Conservation (phyloP, 2,113 vertebrate genomes). For the Thalassarche chlororhynchos region DNA sequence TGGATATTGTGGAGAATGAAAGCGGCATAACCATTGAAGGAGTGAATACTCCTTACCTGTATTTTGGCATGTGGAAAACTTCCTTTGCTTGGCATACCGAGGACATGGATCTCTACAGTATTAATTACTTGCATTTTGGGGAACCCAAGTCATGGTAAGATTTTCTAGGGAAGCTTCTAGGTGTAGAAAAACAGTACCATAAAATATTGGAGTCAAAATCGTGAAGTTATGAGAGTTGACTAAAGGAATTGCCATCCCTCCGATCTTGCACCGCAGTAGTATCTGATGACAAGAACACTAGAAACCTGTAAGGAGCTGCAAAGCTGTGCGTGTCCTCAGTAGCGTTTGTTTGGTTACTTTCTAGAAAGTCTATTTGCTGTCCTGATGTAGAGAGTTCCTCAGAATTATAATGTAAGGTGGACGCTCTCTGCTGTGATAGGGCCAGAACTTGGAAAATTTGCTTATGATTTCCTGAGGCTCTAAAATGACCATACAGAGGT, state of each 20-base stretch:
- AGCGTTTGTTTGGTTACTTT: neutral
- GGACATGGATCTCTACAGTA: slow-evolving; percentile 98
- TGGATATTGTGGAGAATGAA: slow-evolving; percentile 92
- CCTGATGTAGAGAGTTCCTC: neutral
- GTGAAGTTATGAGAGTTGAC: neutral
- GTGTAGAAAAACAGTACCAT: neutral
- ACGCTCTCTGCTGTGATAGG: neutral
- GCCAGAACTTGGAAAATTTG: neutral
- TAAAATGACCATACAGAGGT: neutral
- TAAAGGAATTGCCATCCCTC: neutral
- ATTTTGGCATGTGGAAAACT: slow-evolving; percentile 99
- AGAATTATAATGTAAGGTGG: neutral
- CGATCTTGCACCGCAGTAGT: neutral
- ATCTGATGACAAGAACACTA: neutral
- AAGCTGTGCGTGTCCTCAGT: neutral
- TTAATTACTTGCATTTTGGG: slow-evolving; percentile 96
- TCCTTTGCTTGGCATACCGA: slow-evolving; percentile 98
- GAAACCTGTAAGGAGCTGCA: neutral
- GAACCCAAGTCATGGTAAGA: slow-evolving; percentile 95
- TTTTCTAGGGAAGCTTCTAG: neutral
- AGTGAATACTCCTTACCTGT: slow-evolving; percentile 92
- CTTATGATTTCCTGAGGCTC: neutral
- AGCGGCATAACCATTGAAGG: slow-evolving; percentile 94
- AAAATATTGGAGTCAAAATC: neutral
- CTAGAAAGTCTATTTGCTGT: neutral